Percentiles rank a stretch among this genome's conserved stretches.
Evolutionary conservation across 1,140 invertebrate species (phyloP).

Genomic region (Scaptomyza graminum): DNA sequence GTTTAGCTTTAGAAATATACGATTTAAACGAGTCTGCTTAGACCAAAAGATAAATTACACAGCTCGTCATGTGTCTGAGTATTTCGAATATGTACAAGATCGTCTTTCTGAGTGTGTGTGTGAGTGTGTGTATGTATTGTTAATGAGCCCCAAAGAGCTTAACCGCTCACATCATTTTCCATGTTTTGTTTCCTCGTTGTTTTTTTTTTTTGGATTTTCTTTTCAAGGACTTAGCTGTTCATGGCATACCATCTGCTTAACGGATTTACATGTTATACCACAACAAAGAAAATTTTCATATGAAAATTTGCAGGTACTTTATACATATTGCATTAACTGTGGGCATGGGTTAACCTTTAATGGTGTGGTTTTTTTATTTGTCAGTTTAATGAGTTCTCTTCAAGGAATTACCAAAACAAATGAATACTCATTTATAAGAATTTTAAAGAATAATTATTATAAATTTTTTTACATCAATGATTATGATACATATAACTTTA

Average conservation of each 20-base stretch:
- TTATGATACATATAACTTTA: too few relatives aligned
- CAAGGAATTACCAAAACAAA: neutral
- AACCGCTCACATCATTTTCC: constrained; percentile 31
- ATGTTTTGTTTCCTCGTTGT: constrained; percentile 29
- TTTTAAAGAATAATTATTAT: neutral
- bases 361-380: neutral
- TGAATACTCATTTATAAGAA: neutral
- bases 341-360: constrained; percentile 1
- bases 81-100: constrained; percentile 2
- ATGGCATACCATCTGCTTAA: constrained; percentile 7
- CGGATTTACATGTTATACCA: constrained; percentile 23
- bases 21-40: constrained; percentile 54
- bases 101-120: constrained; percentile 1
- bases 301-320: constrained; percentile 30
- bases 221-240: constrained; percentile 15
- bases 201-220: constrained; percentile 1
- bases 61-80: constrained; percentile 39
- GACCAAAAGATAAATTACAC: constrained; percentile 66
- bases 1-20: constrained; percentile 68
- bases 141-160: constrained; percentile 51
- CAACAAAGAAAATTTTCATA: constrained; percentile 24
- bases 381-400: neutral
- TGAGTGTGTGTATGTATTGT: constrained; percentile 32
- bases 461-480: neutral
- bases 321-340: constrained; percentile 33